Base-by-base conservation (phyloP, 64 coral and sea anemone genomes). In the Exaiptasia diaphana region DNA sequence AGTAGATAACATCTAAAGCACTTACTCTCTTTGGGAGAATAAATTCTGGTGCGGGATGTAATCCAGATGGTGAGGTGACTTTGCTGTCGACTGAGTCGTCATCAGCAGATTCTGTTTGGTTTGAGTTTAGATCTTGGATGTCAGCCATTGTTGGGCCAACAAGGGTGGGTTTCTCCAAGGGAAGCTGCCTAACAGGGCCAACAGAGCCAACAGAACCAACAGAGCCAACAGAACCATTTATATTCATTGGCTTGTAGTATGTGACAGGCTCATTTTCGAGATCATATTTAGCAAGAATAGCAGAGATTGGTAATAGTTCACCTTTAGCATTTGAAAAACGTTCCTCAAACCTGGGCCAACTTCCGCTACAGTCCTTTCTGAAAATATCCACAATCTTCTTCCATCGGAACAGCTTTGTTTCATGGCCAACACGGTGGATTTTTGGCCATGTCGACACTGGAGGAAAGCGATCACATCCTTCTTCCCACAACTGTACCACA, bases 381-480 rank as follows among this genome's bases (percentile, higher is more conserved):
- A 93, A 99, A 25, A 99, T 99, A 41, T 99, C 95, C 6, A 93
- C 95, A 46, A 88, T 93, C 65, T 99, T 99, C 61, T 99, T 99
- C 95, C 95, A 99, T n/a, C 95, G 68, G 74, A 99, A 99, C 5
- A 99, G 74, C 53, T 99, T 99, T 9, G 95, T 99, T 81, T 99
- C 95, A 48, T 99, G 95, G 38, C 95, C 95, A 30, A 99, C 90
- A 41, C 82, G 91, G 50, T 99, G 89, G 24, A 91, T 91, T 79
- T 99, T 99, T 8, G 90, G 90, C 95, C 95, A 99, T 71, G 78
- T 88, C 29, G 48, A 79, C 1, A 99, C 85, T 2, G 95, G 85
- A 21, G 95, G 95, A 12, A 99, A 99, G 25, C 71, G 34, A 14
- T 99, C 95, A 52, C 90, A 93, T 1, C 95, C 95, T 63, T 99